phyloP scores from a whole-genome alignment of 1,140 invertebrate genomes.

The Drosophila sucinea region DNA sequence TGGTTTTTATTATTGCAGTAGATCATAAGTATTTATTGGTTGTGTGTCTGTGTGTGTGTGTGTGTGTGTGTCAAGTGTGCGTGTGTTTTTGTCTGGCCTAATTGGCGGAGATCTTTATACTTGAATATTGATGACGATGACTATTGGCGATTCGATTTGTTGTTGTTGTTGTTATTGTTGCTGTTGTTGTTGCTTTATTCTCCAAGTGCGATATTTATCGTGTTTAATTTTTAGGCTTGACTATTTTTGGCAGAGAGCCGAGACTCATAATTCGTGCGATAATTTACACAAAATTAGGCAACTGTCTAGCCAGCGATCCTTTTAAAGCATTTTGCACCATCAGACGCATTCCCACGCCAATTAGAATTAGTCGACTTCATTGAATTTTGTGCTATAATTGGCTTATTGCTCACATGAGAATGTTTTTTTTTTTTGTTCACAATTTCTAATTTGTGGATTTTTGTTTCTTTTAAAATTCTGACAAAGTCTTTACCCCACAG shows the following conservation, averaged over 20 bases:
- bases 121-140: constrained; percentile 74
- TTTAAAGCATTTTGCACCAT: constrained; percentile 58
- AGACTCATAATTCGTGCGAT: constrained; percentile 80
- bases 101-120: constrained; percentile 62
- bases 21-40: constrained; percentile 69
- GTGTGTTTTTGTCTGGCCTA: constrained; percentile 62
- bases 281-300: constrained; percentile 81
- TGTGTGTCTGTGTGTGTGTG: constrained; percentile 50
- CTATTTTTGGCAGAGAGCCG: constrained; percentile 63
- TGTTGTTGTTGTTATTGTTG: constrained; percentile 35
- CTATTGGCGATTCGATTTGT: constrained; percentile 39
- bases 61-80: constrained; percentile 23
- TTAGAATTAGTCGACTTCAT: constrained; percentile 58
- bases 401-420: constrained; percentile 34
- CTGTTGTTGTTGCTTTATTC: constrained; percentile 13
- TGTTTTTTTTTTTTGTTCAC: constrained; percentile 15
- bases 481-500: constrained; percentile 36
- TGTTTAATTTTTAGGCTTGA: constrained; percentile 57
- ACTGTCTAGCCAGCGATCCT: constrained; percentile 72
- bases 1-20: constrained; percentile 63
- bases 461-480: constrained; percentile 29
- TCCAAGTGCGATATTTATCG: constrained; percentile 67
- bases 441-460: constrained; percentile 28
- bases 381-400: constrained; percentile 38
- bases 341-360: constrained; percentile 70